Base-by-base conservation (phyloP, 1,140 invertebrate species). In the Antheraea mylitta region DNA sequence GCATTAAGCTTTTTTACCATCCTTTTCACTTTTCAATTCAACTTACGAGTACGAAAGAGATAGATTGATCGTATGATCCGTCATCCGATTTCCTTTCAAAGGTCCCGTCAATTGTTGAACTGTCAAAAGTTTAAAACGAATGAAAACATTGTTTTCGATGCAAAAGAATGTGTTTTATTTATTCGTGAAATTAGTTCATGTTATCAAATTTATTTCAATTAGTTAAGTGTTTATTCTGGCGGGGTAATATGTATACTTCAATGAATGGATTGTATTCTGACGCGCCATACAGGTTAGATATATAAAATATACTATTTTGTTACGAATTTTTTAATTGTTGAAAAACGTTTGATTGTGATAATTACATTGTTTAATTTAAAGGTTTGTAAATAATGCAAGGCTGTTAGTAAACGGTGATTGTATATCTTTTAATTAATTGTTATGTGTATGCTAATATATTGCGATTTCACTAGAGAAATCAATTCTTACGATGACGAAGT, bases 231-330 rank as follows among this genome's bases (percentile, higher is more conserved):
- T 74, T 62, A 70, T 64, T 60, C 48, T 72, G 71, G 67, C 61
- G 38, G 67, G 68, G 53, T 65, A 86, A 75, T 75, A 91, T 91
- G 89, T 90, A 88, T 77, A 78, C 81, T 48, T 75, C 74, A 10
- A 87, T 91, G 79, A 90, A 89, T 65, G 89, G 89, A 72, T 77
- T 90, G 22, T 91, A 91, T 67, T 85, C 83, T 0, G 87, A 91
- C 30, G 72, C 75, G 13, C 78, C 80, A 36, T 89, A 90, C 89
- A 91, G 89, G 89, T 91, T 90, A 90, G 86, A 61, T 16, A 61
- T 42, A 3, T 42, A 7, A 42, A 42, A 9, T 8, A 61, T 13
- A 9, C 10, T 61, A 0, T 36, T 61, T 61, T 22, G 30, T 61
- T 36, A 4, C 5, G 10, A 61, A 0, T 30, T 53, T 53, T 53